phyloP scores from a whole-genome alignment of 2,113 vertebrate species.

The Lepisosteus osseus region DNA sequence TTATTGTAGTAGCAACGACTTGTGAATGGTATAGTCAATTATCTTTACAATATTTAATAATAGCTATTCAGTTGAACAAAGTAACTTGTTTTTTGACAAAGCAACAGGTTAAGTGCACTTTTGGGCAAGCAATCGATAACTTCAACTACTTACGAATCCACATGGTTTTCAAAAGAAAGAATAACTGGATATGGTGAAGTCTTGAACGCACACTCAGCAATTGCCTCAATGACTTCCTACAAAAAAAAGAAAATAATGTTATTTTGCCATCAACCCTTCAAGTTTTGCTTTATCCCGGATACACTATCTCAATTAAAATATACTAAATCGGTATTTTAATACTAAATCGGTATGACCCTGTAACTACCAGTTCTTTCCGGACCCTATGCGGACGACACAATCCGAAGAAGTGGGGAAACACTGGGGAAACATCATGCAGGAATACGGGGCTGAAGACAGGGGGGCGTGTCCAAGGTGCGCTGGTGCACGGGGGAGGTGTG shows the following conservation, averaged over 20 bases:
- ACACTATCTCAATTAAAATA: no score
- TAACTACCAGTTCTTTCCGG: no score
- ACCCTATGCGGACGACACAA: no score
- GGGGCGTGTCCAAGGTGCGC: no score
- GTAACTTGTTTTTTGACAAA: neutral
- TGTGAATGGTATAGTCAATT: constrained; percentile 2
- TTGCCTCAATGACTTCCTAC: constrained; percentile 97
- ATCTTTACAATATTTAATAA: neutral
- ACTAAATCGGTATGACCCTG: no score
- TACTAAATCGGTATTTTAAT: constrained; percentile 6
- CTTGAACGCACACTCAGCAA: constrained; percentile 96
- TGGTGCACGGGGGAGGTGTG: no score
- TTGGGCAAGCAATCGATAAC: neutral
- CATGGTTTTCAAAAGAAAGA: constrained; percentile 97
- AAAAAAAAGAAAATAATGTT: constrained; percentile 39
- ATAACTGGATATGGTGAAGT: constrained; percentile 92
- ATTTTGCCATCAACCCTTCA: no score
- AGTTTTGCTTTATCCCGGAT: no score
- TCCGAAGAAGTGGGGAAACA: no score
- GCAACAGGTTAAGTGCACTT: constrained; percentile 12
- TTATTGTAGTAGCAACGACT: constrained; percentile 30
- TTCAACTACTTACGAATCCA: constrained; percentile 89
- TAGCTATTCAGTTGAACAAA: no score
- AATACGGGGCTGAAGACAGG: no score
- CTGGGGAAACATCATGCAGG: no score